phyloP scores from a whole-genome alignment of 2,888 invertebrate species.

The Lathronympha strigana region DNA sequence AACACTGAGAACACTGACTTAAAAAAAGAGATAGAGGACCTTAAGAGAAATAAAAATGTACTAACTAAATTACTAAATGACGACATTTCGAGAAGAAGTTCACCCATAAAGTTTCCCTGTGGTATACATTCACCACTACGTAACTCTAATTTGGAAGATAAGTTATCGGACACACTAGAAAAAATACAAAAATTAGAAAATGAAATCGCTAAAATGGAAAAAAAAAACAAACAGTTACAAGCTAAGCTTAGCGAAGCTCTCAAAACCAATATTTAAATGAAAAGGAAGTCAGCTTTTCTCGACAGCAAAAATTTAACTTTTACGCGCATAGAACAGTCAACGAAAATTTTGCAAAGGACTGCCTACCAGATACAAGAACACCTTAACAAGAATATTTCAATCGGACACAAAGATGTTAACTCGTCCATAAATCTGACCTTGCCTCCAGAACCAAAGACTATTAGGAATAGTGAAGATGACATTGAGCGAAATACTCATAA shows the following conservation, averaged over 20 bases:
- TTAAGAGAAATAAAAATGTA: background rate
- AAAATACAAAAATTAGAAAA: background rate
- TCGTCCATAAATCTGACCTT: background rate
- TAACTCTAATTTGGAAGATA: background rate
- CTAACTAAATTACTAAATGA: background rate
- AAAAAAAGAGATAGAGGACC: background rate
- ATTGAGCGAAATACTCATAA: background rate
- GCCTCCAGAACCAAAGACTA: background rate
- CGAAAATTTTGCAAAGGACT: background rate
- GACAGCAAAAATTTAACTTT: background rate
- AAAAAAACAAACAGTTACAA: background rate
- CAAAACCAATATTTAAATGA: background rate
- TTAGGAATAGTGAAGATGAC: background rate
- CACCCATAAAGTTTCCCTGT: background rate
- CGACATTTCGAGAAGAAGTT: background rate
- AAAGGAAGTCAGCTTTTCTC: background rate
- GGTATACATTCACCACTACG: background rate
- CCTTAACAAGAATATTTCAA: background rate
- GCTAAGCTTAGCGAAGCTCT: background rate
- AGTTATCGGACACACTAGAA: background rate
- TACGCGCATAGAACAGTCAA: background rate
- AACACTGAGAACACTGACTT: background rate
- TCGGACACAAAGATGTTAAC: too few species aligned
- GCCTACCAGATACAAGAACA: conserved; percentile 3
- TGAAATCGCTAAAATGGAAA: background rate